A percentile compares a stretch with the other conserved stretches of the same genome.
phyloP scores from a whole-genome alignment of 2,797 vertebrate genomes.

The Myotis daubentonii region DNA sequence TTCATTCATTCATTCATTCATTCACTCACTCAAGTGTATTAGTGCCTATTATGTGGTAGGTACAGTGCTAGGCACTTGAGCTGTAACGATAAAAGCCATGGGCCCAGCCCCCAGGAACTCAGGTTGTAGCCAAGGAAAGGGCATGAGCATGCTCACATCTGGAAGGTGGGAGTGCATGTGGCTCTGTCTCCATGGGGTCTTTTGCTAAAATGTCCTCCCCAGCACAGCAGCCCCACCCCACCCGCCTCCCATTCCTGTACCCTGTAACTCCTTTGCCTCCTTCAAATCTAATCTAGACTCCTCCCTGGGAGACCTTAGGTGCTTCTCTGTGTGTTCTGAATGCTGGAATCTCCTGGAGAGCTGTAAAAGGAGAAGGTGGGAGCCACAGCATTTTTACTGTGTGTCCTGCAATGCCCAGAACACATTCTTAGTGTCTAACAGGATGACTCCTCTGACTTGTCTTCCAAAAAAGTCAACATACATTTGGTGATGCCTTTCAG shows the following conservation, averaged over 20 bases:
- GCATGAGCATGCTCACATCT: fast-evolving
- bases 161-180: neutral
- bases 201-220: neutral
- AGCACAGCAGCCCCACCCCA: fast-evolving
- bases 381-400: neutral
- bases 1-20: neutral
- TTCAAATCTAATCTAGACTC: neutral
- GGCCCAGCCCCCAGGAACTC: neutral
- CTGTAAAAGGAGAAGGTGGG: neutral
- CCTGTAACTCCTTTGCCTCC: neutral
- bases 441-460: neutral
- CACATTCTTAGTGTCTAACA: neutral
- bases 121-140: neutral
- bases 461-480: neutral
- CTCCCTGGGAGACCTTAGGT: neutral
- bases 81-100: neutral
- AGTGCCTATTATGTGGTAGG: neutral
- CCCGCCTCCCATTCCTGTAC: neutral
- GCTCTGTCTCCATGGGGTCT: neutral
- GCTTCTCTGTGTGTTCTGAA: neutral
- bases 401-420: neutral
- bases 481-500: neutral
- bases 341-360: neutral
- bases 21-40: neutral
- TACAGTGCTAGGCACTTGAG: neutral